Conservation (phyloP, 2,113 vertebrate genomes). For the Budorcas taxicolor region DNA sequence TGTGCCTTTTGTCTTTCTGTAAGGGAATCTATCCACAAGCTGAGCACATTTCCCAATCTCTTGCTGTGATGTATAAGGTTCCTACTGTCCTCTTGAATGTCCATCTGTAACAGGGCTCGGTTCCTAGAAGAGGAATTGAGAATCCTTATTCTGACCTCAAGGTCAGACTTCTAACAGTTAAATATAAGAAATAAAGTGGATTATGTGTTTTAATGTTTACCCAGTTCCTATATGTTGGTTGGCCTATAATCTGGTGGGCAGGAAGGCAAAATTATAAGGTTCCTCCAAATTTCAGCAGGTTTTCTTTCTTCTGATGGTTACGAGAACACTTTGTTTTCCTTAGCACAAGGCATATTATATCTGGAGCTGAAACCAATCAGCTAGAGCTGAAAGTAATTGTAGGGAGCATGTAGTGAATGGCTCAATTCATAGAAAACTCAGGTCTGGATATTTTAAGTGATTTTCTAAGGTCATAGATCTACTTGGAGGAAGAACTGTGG, state of each 20-base stretch:
- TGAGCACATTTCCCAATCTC: rapidly evolving
- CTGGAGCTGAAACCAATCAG: background rate
- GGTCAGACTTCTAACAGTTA: background rate
- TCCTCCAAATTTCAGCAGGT: background rate
- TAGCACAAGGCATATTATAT: background rate
- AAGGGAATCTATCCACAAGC: background rate
- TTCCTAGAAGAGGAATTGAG: background rate
- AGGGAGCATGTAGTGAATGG: rapidly evolving
- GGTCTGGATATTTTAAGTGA: background rate
- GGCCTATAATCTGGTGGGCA: background rate
- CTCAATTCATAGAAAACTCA: background rate
- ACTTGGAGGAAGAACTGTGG: background rate
- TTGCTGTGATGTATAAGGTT: background rate
- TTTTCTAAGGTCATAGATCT: background rate
- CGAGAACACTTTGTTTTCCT: background rate
- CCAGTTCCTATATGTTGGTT: background rate
- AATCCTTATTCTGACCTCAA: background rate
- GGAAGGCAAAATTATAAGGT: background rate
- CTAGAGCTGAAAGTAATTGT: background rate
- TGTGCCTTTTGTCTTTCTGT: background rate
- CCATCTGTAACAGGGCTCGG: background rate
- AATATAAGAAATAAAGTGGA: background rate
- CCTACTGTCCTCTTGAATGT: background rate
- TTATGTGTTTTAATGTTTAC: background rate
- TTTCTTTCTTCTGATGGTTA: background rate